Conservation (phyloP, 2,797 vertebrate genomes). For the Catostomus latipinnis region DNA sequence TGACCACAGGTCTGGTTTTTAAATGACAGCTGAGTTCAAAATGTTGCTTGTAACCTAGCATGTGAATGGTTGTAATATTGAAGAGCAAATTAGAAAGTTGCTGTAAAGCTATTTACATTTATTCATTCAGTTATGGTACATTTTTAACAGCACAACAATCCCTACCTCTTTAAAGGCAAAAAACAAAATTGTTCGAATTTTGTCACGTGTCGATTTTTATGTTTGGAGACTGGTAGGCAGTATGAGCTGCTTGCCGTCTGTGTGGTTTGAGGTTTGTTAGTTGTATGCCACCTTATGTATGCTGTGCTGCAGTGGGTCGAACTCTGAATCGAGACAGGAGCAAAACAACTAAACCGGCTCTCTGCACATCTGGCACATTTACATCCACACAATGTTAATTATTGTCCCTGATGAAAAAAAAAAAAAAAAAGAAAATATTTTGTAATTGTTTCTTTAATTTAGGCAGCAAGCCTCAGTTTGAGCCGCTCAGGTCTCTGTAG, state of each 20-base stretch:
- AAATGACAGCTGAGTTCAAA: no score
- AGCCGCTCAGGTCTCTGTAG: background rate
- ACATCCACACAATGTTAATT: no score
- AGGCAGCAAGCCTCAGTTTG: background rate
- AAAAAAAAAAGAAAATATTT: background rate
- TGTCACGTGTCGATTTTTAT: background rate
- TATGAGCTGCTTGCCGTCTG: slow-evolving; percentile 5
- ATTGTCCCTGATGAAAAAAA: no score
- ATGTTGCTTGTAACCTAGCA: background rate
- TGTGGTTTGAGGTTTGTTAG: slow-evolving; percentile 56
- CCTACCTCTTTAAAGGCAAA: background rate
- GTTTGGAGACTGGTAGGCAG: background rate
- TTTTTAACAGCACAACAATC: background rate
- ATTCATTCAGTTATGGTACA: no score
- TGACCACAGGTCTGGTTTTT: no score
- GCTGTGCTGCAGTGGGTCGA: slow-evolving; percentile 42
- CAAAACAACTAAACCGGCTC: background rate
- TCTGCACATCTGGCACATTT: background rate
- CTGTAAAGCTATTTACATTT: background rate
- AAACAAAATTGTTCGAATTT: no score
- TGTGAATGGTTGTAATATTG: background rate
- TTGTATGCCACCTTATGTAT: slow-evolving; percentile 48
- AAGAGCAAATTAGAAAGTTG: background rate
- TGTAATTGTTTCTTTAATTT: background rate
- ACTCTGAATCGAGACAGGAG: slow-evolving; percentile 50